Conservation (phyloP, 2,888 invertebrate species). For the Rapana venosa region DNA sequence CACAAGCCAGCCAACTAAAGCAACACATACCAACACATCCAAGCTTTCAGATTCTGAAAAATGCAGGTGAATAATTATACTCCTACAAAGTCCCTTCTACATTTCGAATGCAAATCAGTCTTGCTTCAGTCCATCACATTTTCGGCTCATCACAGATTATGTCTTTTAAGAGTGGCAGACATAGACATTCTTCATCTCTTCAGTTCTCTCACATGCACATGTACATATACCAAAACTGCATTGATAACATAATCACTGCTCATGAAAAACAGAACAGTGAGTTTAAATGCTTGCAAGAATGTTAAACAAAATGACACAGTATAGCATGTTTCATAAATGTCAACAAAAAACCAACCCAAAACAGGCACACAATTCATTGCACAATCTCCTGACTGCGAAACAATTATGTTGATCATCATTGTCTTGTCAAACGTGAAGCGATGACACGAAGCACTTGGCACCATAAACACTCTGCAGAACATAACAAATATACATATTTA, state of each 20-base stretch:
- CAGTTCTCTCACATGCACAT: not conserved
- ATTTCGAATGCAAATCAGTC: not conserved
- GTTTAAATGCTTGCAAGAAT: not conserved
- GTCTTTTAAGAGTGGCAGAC: not conserved
- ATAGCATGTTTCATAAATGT: too few species aligned
- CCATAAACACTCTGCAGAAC: not conserved
- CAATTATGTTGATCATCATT: not conserved
- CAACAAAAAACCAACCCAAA: not conserved
- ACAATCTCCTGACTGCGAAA: not conserved
- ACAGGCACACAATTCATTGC: slow-evolving; percentile 12
- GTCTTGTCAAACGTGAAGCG: not conserved
- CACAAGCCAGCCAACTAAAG: too few species aligned
- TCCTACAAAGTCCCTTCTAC: not conserved
- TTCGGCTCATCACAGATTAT: slow-evolving; percentile 14
- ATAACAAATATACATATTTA: not conserved
- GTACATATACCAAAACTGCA: not conserved
- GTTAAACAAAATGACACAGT: not conserved
- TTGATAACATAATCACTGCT: not conserved
- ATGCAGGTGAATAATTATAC: not conserved
- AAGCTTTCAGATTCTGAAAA: not conserved
- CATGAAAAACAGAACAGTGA: not conserved
- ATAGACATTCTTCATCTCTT: not conserved
- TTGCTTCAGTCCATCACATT: not conserved
- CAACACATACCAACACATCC: too few species aligned
- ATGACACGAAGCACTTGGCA: not conserved